phyloP scores from a whole-genome alignment of 1,140 invertebrate genomes.

The Zaprionus gabonicus region DNA sequence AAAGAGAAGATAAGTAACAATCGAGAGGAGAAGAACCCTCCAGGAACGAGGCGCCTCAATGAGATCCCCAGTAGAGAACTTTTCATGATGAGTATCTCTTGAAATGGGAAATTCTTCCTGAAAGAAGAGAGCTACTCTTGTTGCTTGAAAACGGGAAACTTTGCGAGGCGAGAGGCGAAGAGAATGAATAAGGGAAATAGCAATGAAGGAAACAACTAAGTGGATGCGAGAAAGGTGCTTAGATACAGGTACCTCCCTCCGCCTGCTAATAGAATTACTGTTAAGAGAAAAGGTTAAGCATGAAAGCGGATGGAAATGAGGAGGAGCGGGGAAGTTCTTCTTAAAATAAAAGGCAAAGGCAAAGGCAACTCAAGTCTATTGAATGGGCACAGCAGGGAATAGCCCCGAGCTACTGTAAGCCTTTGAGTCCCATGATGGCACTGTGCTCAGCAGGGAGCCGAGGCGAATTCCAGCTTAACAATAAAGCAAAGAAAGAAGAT shows the following conservation, averaged over 20 bases:
- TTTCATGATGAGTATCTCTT: neutral
- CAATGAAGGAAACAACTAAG: neutral
- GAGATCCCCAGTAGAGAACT: neutral
- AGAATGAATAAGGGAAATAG: neutral
- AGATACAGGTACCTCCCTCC: neutral
- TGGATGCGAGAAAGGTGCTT: neutral
- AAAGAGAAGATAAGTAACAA: conserved; percentile 21
- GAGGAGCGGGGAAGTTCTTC: neutral
- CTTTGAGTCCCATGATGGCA: neutral
- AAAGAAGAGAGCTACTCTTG: neutral
- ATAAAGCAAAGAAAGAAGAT: neutral
- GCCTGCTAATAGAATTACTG: neutral
- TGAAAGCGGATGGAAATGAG: neutral
- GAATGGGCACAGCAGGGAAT: neutral
- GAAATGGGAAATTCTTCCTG: neutral
- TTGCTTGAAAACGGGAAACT: neutral
- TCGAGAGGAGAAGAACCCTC: neutral
- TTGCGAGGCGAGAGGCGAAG: neutral
- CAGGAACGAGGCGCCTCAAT: neutral
- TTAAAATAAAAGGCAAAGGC: conserved; percentile 5
- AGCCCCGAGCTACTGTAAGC: neutral
- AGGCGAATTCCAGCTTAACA: neutral
- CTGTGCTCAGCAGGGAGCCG: neutral
- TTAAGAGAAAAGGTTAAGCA: conserved; percentile 1
- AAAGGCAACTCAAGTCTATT: neutral